Percentiles rank a stretch among this genome's conserved stretches.
phyloP scores from a whole-genome alignment of 92 coral and sea anemone genomes.

The Siderastrea siderea region DNA sequence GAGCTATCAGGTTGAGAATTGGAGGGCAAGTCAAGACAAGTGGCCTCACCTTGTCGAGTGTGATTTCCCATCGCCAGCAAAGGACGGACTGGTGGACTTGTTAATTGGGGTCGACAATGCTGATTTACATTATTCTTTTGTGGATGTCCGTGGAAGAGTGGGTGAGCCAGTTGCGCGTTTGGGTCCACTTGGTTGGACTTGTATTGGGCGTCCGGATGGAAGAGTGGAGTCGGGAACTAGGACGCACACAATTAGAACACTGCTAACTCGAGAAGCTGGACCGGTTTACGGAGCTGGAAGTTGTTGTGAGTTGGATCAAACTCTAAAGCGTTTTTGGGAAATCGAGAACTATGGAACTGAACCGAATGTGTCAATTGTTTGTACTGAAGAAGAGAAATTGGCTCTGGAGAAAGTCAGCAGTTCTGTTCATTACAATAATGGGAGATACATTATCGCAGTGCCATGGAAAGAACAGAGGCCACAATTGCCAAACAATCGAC shows the following conservation, averaged over 20 bases:
- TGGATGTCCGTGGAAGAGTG: slow-evolving; percentile 55
- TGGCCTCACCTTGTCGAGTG: slow-evolving; percentile 73
- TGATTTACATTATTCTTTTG: slow-evolving; percentile 70
- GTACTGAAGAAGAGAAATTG: slow-evolving; percentile 59
- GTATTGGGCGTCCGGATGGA: slow-evolving; percentile 63
- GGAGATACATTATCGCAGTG: slow-evolving; percentile 47
- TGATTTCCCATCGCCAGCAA: slow-evolving; percentile 75
- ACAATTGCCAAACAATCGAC: slow-evolving; percentile 39
- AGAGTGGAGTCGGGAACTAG: slow-evolving; percentile 40
- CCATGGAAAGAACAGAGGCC: slow-evolving; percentile 65
- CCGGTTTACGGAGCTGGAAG: not conserved
- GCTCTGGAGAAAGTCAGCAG: slow-evolving; percentile 50
- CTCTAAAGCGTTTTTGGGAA: slow-evolving; percentile 72
- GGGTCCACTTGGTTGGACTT: slow-evolving; percentile 84
- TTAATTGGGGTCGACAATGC: slow-evolving; percentile 73
- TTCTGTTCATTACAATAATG: slow-evolving; percentile 25
- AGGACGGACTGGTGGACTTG: slow-evolving; percentile 69
- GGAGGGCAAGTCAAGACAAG: slow-evolving; percentile 52
- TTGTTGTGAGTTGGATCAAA: slow-evolving; percentile 57
- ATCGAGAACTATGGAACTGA: slow-evolving; percentile 66
- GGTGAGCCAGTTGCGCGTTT: slow-evolving; percentile 70
- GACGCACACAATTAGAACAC: slow-evolving; percentile 50
- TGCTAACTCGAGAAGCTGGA: slow-evolving; percentile 30
- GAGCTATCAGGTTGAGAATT: slow-evolving; percentile 63
- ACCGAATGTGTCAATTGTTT: not conserved